phyloP scores from a whole-genome alignment of 2,888 invertebrate genomes.

The Drosophila cyrtoloma region DNA sequence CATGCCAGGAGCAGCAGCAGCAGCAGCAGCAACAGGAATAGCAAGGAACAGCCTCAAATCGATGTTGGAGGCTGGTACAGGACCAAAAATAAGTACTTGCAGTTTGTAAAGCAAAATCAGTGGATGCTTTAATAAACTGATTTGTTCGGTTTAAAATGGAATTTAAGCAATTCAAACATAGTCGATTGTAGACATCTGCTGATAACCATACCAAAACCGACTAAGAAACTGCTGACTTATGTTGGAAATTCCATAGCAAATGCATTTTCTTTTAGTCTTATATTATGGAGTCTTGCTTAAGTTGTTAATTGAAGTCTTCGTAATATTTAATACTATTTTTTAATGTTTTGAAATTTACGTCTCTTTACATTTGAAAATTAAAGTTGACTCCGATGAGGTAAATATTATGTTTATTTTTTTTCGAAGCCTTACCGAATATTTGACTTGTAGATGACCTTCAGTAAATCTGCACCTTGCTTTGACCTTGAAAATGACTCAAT shows the following conservation, averaged over 20 bases:
- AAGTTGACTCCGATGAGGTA: background rate
- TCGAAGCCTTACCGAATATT: too few relatives aligned
- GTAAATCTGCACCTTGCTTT: background rate
- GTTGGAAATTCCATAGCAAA: background rate
- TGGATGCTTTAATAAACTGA: slow-evolving; percentile 53
- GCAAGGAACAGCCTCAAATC: slow-evolving; percentile 62
- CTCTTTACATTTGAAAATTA: background rate
- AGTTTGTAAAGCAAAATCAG: slow-evolving; percentile 25
- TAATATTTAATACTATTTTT: background rate
- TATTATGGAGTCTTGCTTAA: too few relatives aligned
- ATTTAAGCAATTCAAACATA: slow-evolving; percentile 4
- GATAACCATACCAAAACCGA: background rate
- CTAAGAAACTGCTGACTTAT: background rate
- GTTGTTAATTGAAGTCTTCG: background rate
- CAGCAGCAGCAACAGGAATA: slow-evolving; percentile 8
- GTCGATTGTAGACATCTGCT: background rate
- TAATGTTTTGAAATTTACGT: background rate
- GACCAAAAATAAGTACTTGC: slow-evolving; percentile 27
- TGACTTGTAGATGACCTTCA: background rate
- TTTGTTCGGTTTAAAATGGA: slow-evolving; percentile 7
- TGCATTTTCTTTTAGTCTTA: background rate
- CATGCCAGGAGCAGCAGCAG: slow-evolving; percentile 33
- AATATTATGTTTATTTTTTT: background rate
- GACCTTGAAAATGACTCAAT: slow-evolving; percentile 12
- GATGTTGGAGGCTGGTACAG: slow-evolving; percentile 35